These are phyloP conservation scores for Onychorhynchus coronatus DNA, from an alignment of 2,113 vertebrate species.

Conservation along the genomic window DNA sequence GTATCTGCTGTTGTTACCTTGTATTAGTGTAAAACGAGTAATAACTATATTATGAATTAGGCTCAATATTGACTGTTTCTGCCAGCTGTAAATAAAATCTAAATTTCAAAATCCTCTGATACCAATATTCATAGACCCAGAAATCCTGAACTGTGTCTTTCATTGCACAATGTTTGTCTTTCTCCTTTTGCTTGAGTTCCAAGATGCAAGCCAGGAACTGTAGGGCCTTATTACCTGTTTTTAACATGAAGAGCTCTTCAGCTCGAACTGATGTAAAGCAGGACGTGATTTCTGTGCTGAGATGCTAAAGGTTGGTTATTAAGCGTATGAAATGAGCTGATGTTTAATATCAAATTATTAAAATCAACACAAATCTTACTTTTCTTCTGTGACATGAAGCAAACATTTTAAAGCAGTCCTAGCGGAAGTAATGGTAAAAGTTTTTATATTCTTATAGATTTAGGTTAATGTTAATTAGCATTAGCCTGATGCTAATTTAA, in stretches of 20 bases:
- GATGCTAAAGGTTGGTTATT: background rate
- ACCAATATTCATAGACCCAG: background rate
- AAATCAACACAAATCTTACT: background rate
- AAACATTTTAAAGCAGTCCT: background rate
- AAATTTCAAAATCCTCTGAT: background rate
- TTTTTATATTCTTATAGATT: background rate
- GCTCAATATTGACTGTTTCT: background rate
- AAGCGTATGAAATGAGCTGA: background rate
- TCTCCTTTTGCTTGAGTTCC: background rate
- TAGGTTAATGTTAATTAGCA: background rate
- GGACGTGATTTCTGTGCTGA: background rate
- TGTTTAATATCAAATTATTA: background rate
- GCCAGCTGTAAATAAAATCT: background rate
- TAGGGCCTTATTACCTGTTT: fast-evolving
- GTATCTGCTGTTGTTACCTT: background rate
- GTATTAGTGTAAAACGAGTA: background rate
- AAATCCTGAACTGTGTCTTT: background rate
- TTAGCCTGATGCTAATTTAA: background rate
- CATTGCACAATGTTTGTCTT: background rate
- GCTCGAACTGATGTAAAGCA: background rate
- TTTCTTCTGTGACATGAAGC: background rate
- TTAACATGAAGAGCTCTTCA: background rate
- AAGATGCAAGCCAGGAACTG: background rate
- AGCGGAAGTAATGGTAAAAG: background rate
- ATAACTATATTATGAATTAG: background rate